phyloP scores from a whole-genome alignment of 2,888 invertebrate species.

The Papilio demoleus region DNA sequence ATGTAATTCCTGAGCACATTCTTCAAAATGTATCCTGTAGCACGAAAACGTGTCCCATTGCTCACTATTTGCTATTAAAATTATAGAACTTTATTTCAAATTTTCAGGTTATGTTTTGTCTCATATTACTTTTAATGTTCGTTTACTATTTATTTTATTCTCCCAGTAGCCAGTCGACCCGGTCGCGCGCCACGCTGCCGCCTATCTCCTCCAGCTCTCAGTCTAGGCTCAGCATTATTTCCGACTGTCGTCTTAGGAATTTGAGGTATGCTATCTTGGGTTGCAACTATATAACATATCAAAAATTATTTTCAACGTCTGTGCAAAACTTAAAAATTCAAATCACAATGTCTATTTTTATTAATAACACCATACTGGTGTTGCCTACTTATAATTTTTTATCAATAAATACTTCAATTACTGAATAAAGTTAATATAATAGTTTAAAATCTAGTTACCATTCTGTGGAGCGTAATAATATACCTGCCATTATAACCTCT shows the following conservation, averaged over 20 bases:
- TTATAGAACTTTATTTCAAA: neutral
- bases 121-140: too few species aligned
- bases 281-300: too few species aligned
- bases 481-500: constrained; percentile 7
- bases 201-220: constrained; percentile 60
- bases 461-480: constrained; percentile 29
- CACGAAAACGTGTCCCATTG: too few species aligned
- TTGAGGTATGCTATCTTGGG: constrained; percentile 59
- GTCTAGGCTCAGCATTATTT: constrained; percentile 65
- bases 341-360: too few species aligned
- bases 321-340: too few species aligned
- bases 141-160: neutral
- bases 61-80: too few species aligned
- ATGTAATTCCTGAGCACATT: too few species aligned
- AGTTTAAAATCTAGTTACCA: constrained; percentile 27
- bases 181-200: constrained; percentile 55
- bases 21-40: too few species aligned
- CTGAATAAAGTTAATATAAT: constrained; percentile 15
- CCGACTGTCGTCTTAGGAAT: constrained; percentile 70
- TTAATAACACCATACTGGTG: neutral
- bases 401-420: constrained; percentile 18
- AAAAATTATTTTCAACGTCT: too few species aligned
- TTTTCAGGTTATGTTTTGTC: neutral
- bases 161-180: constrained; percentile 5
- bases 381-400: neutral